Conservation (phyloP, 92 coral and sea anemone species). For the Paramuricea clavata region DNA sequence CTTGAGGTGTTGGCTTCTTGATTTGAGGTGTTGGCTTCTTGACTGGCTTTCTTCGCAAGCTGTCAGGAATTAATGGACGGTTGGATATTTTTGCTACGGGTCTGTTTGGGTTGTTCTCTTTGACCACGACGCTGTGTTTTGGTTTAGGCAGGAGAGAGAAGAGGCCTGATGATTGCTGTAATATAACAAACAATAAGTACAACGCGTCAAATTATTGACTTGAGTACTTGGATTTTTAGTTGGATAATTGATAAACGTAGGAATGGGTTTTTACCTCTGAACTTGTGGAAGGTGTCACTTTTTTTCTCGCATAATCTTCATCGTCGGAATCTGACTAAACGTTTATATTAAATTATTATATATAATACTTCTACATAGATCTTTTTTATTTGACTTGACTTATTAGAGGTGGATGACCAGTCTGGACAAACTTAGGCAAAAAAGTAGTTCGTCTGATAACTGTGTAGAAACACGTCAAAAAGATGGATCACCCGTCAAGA, state of each 20-base stretch:
- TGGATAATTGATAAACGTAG: not conserved
- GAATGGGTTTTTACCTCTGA: not conserved
- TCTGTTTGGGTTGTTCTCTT: conserved; percentile 83
- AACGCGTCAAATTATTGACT: not conserved
- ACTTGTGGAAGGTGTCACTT: conserved; percentile 25
- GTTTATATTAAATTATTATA: conserved; percentile 36
- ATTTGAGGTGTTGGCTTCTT: conserved; percentile 24
- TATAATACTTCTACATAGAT: too few relatives aligned
- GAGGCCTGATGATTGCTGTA: conserved; percentile 84
- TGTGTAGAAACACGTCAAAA: too few relatives aligned
- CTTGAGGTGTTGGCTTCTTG: conserved; percentile 46
- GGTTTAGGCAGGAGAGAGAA: conserved; percentile 94
- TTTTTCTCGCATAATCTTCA: conserved; percentile 67
- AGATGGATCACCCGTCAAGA: not conserved
- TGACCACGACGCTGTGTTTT: conserved; percentile 84
- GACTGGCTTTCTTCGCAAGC: conserved; percentile 74
- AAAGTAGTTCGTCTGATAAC: too few relatives aligned
- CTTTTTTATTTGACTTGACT: not conserved
- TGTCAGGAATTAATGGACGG: conserved; percentile 88
- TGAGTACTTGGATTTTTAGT: not conserved
- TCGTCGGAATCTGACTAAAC: conserved; percentile 88
- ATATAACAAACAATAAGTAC: not conserved
- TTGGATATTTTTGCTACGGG: conserved; percentile 80
- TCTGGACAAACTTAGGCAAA: too few relatives aligned
- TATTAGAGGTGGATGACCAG: too few relatives aligned